These are phyloP conservation scores for Phyllostomus discolor DNA, from an alignment of 2,113 vertebrate genomes.

Conservation along the genomic window DNA sequence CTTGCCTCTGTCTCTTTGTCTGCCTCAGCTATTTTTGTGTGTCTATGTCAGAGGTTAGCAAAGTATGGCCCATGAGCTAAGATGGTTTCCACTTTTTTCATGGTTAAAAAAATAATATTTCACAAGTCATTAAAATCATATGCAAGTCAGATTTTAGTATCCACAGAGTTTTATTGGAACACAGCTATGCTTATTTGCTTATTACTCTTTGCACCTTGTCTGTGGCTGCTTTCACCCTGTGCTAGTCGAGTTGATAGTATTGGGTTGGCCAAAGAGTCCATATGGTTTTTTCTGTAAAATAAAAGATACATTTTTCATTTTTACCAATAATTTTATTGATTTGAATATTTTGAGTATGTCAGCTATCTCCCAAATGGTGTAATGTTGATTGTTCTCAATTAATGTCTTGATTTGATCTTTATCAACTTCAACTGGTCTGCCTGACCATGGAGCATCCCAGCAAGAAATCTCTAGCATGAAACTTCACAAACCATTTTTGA, in stretches of 20 bases:
- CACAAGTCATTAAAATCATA: constrained; percentile 7
- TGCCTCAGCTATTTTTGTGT: not conserved
- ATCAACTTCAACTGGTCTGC: no score
- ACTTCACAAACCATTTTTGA: no score
- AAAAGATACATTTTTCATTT: no score
- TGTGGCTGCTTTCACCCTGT: not conserved
- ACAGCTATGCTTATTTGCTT: constrained; percentile 18
- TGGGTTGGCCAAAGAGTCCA: no score
- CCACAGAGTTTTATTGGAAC: not conserved
- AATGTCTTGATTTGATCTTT: no score
- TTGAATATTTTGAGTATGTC: no score
- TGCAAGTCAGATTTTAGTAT: constrained; percentile 3
- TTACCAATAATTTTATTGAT: no score
- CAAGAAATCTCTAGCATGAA: no score
- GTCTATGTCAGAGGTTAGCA: not conserved
- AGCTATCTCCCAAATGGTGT: no score
- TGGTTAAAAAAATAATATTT: not conserved
- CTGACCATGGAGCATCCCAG: no score
- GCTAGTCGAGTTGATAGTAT: not conserved
- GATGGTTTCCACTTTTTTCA: constrained; percentile 31
- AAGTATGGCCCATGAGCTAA: not conserved
- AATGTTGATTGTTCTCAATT: no score
- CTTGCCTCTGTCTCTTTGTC: not conserved
- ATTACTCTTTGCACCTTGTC: not conserved
- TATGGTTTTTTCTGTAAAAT: no score